Base-by-base conservation (phyloP, 2,888 invertebrate species). In the Euzetes globulus region DNA sequence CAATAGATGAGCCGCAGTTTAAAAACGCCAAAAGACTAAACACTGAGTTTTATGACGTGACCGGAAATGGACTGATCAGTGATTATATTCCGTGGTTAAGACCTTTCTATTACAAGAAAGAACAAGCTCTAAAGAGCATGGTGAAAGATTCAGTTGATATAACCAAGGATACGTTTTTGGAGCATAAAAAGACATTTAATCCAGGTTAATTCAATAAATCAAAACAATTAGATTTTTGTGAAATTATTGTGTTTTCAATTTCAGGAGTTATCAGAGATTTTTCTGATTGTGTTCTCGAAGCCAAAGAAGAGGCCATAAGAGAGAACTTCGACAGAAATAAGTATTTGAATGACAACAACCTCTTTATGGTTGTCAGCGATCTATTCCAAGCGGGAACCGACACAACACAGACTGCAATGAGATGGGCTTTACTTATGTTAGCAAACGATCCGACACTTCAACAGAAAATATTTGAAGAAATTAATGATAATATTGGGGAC, bases 221-320 rank as follows among this genome's bases (percentile, higher is more conserved):
- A n/a, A n/a, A n/a, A n/a, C n/a, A n/a, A 33, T 6, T 33, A n/a
- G n/a, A n/a, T n/a, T n/a, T n/a, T n/a, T n/a, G n/a, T n/a, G n/a
- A n/a, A n/a, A n/a, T n/a, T n/a, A n/a, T n/a, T n/a, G 65, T 33
- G 33, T 6, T 33, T 33, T 6, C 9, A 9, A 83, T 92, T 88
- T 82, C 89, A 90, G 84, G 92, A 91, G 84, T 93, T 93, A 75
- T 92, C 92, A 77, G 89, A 89, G 65, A 73, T 17, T 50, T 50
- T n/a, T 19, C 50, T 19, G 73, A 73, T 25, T 37, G 25, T 50
- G 17, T 41, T 25, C 17, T 71, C 17, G 70, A 52, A 13, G 73
- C 52, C 33, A 47, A 41, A 22, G 52, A 60, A 13, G 65, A 68
- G 11, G 27, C 50, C 11, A 45, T 60, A 17, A 33, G 37, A 37